These are phyloP conservation scores for Tachysurus vachellii DNA, from an alignment of 2,113 vertebrate genomes.

Conservation along the genomic window DNA sequence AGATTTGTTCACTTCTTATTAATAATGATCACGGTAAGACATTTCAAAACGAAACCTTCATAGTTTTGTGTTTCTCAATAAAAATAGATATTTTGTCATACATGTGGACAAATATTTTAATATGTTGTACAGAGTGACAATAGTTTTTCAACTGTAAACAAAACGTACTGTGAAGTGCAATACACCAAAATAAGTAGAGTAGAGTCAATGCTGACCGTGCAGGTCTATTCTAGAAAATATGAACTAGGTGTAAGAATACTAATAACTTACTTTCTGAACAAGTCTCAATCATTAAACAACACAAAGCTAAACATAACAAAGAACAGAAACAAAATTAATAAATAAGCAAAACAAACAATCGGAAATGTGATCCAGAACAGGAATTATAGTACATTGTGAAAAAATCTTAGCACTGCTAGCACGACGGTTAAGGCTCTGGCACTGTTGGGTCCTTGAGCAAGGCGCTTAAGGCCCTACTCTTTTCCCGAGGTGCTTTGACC, in stretches of 20 bases:
- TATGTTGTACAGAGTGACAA: not conserved
- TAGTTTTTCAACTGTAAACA: not conserved
- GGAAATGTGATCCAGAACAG: not conserved
- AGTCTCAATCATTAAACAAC: not conserved
- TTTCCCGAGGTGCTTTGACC: too few relatives aligned
- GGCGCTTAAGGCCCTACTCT: too few relatives aligned
- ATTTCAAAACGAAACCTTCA: not conserved
- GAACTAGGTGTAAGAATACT: not conserved
- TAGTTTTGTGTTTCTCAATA: not conserved
- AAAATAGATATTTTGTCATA: not conserved
- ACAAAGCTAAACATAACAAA: not conserved
- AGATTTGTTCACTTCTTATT: not conserved
- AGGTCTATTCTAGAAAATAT: not conserved
- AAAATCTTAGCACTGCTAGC: not conserved
- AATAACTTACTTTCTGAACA: not conserved
- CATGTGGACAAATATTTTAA: not conserved
- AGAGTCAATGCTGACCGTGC: not conserved
- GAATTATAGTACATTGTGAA: not conserved
- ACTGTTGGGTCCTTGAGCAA: too few relatives aligned
- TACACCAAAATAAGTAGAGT: not conserved
- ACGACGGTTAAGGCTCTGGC: not conserved
- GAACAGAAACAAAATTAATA: conserved; percentile 4
- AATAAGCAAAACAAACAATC: not conserved
- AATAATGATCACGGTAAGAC: not conserved
- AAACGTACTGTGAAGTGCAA: not conserved